Conservation (phyloP, 2,797 vertebrate genomes). For the Sebastes glaucus region DNA sequence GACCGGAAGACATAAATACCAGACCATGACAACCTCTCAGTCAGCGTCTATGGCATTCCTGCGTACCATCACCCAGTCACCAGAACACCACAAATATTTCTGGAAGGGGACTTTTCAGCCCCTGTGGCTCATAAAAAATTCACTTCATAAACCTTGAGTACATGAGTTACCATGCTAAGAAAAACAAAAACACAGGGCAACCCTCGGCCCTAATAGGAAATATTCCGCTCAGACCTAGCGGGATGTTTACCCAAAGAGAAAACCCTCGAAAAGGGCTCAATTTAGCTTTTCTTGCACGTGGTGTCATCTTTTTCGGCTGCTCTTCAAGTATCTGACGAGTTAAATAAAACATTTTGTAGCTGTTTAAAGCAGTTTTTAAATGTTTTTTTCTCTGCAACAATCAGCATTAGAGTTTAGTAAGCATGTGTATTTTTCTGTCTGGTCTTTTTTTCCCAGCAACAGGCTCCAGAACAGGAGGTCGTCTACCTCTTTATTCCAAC, state of each 20-base stretch:
- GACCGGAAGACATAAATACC: conserved; percentile 23
- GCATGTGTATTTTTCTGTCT: conserved; percentile 17
- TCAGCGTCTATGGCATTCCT: conserved; percentile 34
- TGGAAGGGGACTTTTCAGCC: conserved; percentile 53
- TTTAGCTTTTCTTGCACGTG: conserved; percentile 39
- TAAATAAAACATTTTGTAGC: neutral
- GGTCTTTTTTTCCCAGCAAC: conserved; percentile 40
- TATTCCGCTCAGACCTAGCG: conserved; percentile 29
- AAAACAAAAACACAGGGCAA: conserved; percentile 54
- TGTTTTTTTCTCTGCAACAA: neutral
- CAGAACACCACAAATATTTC: conserved; percentile 70
- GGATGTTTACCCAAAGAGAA: conserved; percentile 42
- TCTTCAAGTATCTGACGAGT: conserved; percentile 17
- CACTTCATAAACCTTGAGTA: conserved; percentile 56
- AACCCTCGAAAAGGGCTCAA: conserved; percentile 11
- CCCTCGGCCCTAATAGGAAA: conserved; percentile 42
- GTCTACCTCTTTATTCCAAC: conserved; percentile 96
- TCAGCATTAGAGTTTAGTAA: neutral
- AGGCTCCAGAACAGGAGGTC: conserved; percentile 93
- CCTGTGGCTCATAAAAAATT: conserved; percentile 53
- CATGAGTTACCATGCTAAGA: conserved; percentile 54
- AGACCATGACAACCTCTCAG: conserved; percentile 15
- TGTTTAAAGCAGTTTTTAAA: conserved; percentile 2
- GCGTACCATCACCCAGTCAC: conserved; percentile 42
- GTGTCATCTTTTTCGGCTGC: conserved; percentile 18